Evolutionary conservation across 1,140 invertebrate species (phyloP), one percentile per base, ranked within the genome.

Genomic region (Drosophila lacertosa): DNA sequence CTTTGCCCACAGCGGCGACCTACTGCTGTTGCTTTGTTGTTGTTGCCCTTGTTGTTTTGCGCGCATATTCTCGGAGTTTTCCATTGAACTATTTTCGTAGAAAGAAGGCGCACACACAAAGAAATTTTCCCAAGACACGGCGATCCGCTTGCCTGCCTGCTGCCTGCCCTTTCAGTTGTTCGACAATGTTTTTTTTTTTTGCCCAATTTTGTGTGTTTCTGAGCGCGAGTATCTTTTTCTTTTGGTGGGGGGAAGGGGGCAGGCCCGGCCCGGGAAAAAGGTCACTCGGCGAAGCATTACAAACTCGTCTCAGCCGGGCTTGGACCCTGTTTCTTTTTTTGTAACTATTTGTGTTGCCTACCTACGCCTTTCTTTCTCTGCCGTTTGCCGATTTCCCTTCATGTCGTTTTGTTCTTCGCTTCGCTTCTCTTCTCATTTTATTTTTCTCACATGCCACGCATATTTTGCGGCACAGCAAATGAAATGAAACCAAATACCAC

Each of bases 51-150:
- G 22, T 32, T 44, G 45, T 22, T 35, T 59, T 70, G 5, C 42
- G 39, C 63, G 60, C 29, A 50, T 76, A 58, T 76, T 68, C 39
- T 50, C 69, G 65, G 64, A 86, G 77, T 88, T 88, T 88, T 86
- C 74, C 83, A 89, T 88, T 88, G 77, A 88, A 88, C 67, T 71
- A 81, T 78, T 88, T 75, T 88, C 74, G 63, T 67, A 69, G 71
- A 68, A 65, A 44, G 66, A 67, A 67, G 60, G 58, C 32, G 35
- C 13, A 54, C 15, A 73, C n/a, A n/a, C n/a, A n/a, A n/a, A 68
- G 57, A 81, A 70, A 88, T 86, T 68, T 88, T 77, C 77, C 77
- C 82, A 81, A 81, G 69, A 58, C 42, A 39, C 29, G 42, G 33
- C 78, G 74, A 74, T 74, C 69, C 74, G 79, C 69, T 80, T 80